These are phyloP conservation scores for Eurystomus gularis DNA, from an alignment of 2,113 vertebrate species.

Conservation along the genomic window DNA sequence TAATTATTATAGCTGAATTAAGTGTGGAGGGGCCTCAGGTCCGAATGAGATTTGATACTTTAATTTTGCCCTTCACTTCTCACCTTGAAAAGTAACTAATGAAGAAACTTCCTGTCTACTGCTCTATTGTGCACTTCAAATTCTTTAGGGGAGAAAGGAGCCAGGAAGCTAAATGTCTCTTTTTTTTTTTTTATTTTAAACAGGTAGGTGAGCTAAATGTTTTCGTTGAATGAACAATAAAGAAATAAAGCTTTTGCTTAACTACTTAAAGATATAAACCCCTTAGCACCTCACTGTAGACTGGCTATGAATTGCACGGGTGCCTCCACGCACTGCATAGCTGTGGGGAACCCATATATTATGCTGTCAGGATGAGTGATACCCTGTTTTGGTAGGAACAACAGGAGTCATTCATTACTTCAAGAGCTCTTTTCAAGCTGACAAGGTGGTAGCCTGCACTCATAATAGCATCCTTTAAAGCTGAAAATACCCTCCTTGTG, in stretches of 20 bases:
- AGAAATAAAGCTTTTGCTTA: constrained; percentile 11
- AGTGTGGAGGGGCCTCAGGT: not conserved
- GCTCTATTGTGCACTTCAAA: not conserved
- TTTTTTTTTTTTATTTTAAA: not conserved
- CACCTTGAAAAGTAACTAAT: not conserved
- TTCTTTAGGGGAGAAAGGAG: not conserved
- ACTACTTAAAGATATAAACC: not conserved
- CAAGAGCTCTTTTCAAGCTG: not conserved
- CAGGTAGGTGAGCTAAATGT: not conserved
- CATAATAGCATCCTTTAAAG: not conserved
- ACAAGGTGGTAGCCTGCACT: not conserved
- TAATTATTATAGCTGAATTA: not conserved
- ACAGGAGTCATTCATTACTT: constrained; percentile 51
- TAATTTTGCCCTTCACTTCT: not conserved
- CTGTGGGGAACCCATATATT: constrained; percentile 2
- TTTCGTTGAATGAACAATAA: constrained; percentile 17
- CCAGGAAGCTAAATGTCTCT: not conserved
- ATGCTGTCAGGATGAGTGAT: constrained; percentile 62
- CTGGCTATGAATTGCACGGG: not conserved
- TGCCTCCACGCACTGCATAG: not conserved
- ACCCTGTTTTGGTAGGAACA: constrained; percentile 43
- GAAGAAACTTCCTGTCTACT: not conserved
- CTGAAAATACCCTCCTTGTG: not conserved
- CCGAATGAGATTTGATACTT: not conserved
- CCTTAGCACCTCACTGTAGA: not conserved